Evolutionary conservation across 2,113 vertebrate species (phyloP).

Genomic region (Xiphophorus couchianus): DNA sequence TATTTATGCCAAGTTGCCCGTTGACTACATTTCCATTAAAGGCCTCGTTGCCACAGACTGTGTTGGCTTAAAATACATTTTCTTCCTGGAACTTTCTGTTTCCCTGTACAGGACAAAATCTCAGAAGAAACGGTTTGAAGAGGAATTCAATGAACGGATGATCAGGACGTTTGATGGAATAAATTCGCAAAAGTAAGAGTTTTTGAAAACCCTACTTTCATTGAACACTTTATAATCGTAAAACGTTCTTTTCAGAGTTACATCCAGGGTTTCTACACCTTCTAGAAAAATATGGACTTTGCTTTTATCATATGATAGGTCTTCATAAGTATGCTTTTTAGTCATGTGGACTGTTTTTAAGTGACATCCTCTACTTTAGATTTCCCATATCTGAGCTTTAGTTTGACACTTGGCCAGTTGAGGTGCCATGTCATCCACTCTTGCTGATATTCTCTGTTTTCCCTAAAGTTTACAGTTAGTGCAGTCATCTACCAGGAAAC

Average conservation of each 20-base stretch:
- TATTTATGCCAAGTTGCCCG: background rate
- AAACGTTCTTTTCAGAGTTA: background rate
- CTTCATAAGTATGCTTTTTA: too few species aligned
- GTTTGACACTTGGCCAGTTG: too few species aligned
- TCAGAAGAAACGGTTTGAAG: conserved; percentile 96
- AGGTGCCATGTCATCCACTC: too few species aligned
- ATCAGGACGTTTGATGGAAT: conserved; percentile 97
- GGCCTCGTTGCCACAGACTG: conserved; percentile 37
- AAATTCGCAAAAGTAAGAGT: conserved; percentile 93
- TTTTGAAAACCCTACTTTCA: background rate
- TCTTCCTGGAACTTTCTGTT: conserved; percentile 23
- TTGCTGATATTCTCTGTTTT: too few species aligned
- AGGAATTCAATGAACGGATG: conserved; percentile 96
- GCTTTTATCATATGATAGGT: background rate
- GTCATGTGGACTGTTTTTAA: too few species aligned
- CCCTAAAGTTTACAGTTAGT: too few species aligned
- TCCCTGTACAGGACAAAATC: conserved; percentile 88
- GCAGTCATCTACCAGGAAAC: too few species aligned
- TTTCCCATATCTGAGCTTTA: too few species aligned
- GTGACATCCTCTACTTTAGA: too few species aligned
- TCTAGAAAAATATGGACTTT: background rate
- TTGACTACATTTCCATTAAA: conserved; percentile 17
- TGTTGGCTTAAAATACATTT: conserved; percentile 17
- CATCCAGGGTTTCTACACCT: background rate
- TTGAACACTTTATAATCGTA: background rate